Base-by-base conservation (phyloP, 2,797 vertebrate species). In the Martes flavigula region DNA sequence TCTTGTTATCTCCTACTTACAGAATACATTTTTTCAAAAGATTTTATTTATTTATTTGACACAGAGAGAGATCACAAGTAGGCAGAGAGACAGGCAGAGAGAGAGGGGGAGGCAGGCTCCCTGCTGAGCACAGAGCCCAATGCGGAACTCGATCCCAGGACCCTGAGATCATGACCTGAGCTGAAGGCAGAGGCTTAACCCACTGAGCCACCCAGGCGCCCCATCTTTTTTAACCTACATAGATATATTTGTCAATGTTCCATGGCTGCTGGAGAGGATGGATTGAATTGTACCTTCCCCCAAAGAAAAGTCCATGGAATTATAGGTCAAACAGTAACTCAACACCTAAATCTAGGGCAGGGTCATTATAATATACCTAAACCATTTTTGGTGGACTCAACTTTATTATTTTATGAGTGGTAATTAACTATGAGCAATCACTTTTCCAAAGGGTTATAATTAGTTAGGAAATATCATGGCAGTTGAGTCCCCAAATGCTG, bases 401-500 rank as follows among this genome's bases (percentile, higher is more conserved):
- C 27, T 91, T 87, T 82, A 77, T 87, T 56, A 73, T 73, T 84
- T 90, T 96, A 27, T 79, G 79, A 40, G 81, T 90, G 46, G 66
- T 35, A 86, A 79, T 48, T 48, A 81, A 79, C 38, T 21, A 43
- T 51, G 62, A 94, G 5, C 35, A 46, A 46, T 94, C 51, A 70
- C 54, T 64, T 48, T 70, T 54, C 85, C 72, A 90, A 43, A n/a
- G 30, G 38, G 23, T 43, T 62, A 2, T 77, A 64, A 73, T 85
- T 87, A 72, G 64, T 93, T 91, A 81, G 73, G 38, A 86, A 95
- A 90, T 86, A 72, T 23, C 35, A 25, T n/a, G 27, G 85, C n/a
- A 60, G 10, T 58, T 8, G 64, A 89, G 20, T 91, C 32, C 38
- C n/a, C 9, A 43, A 82, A 73, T 66, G 25, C 30, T 66, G 48